Evolutionary conservation across 2,888 invertebrate genomes (phyloP).

Genomic region (Microctonus brassicae): DNA sequence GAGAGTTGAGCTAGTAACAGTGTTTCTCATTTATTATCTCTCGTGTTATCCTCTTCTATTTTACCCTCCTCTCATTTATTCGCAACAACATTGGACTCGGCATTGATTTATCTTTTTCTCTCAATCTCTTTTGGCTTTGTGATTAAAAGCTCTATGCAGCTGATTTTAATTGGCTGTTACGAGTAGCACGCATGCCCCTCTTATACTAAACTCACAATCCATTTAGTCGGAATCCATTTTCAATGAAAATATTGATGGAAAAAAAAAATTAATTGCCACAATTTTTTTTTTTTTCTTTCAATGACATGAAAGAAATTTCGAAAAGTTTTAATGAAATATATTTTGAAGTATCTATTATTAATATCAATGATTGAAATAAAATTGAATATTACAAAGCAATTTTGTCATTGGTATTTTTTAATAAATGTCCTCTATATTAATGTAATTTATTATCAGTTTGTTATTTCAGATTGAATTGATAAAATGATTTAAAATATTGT

Average conservation of each 20-base stretch:
- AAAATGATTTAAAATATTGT: background rate
- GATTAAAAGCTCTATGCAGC: background rate
- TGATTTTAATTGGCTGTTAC: background rate
- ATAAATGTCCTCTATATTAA: background rate
- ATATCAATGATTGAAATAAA: background rate
- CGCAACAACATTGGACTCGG: background rate
- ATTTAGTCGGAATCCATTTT: background rate
- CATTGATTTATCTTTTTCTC: constrained; percentile 14
- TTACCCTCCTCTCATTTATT: background rate
- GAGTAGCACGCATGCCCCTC: background rate
- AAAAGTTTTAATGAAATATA: background rate
- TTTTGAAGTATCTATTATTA: background rate
- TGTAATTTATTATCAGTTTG: background rate
- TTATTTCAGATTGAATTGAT: background rate
- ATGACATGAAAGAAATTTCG: background rate
- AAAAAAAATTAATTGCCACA: background rate
- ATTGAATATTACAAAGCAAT: background rate
- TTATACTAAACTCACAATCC: background rate
- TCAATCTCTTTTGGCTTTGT: background rate
- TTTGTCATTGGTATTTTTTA: background rate
- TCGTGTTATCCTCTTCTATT: background rate
- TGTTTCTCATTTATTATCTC: constrained; percentile 33
- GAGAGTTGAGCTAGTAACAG: constrained; percentile 32
- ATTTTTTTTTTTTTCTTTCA: background rate
- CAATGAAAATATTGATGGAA: background rate